These are phyloP conservation scores for Polietes domitor DNA, from an alignment of 2,888 invertebrate genomes.

Conservation along the genomic window DNA sequence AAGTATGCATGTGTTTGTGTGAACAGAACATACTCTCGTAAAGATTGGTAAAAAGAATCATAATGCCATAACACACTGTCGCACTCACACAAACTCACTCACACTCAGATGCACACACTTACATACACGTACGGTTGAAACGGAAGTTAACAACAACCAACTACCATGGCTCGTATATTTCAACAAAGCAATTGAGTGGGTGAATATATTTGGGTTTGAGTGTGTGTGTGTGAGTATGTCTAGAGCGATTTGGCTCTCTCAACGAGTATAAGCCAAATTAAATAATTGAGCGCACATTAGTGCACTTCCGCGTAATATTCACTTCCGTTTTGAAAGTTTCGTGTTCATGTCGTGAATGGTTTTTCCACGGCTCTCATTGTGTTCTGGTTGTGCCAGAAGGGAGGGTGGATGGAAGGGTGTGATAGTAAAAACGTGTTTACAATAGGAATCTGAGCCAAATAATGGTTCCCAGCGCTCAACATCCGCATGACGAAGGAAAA, in stretches of 20 bases:
- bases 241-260: conserved; percentile 6
- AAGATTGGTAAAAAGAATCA: conserved; percentile 6
- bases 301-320: conserved; percentile 67
- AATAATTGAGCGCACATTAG: conserved; percentile 66
- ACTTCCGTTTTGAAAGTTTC: conserved; percentile 58
- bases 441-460: conserved; percentile 13
- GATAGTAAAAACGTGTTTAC: background rate
- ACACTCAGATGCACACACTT: background rate
- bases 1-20: background rate
- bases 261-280: conserved; percentile 58
- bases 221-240: background rate
- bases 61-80: background rate
- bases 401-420: background rate
- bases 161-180: background rate
- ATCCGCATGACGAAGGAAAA: background rate
- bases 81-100: background rate
- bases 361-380: background rate
- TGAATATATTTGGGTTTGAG: background rate
- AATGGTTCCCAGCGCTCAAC: background rate
- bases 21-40: conserved; percentile 16
- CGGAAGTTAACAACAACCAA: background rate
- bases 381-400: background rate
- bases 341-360: conserved; percentile 20
- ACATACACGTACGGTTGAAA: background rate
- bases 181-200: background rate